phyloP scores from a whole-genome alignment of 1,140 invertebrate species.

The Octopus sinensis region DNA sequence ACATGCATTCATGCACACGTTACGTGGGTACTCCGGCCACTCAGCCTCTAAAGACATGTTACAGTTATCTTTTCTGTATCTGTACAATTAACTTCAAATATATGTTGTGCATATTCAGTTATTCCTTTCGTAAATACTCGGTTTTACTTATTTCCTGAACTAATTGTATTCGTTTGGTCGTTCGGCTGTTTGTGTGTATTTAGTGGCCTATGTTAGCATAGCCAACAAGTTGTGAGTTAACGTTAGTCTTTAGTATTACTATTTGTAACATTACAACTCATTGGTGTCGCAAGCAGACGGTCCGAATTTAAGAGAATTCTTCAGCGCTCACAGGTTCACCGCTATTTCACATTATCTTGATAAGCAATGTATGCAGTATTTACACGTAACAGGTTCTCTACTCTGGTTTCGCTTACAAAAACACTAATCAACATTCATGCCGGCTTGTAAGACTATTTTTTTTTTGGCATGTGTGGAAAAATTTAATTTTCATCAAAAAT shows the following conservation, averaged over 20 bases:
- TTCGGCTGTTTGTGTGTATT: background rate
- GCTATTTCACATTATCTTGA: background rate
- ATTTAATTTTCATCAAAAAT: no score
- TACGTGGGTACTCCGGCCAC: background rate
- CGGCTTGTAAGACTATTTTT: background rate
- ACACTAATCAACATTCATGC: background rate
- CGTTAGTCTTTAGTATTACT: background rate
- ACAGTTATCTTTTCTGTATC: background rate
- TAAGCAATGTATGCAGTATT: background rate
- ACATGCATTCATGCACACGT: background rate
- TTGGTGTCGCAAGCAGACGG: background rate
- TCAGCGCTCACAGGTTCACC: conserved; percentile 4
- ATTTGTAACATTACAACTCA: no score
- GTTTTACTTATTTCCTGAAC: background rate
- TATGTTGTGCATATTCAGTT: conserved; percentile 3
- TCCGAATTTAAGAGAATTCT: background rate
- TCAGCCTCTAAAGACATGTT: background rate
- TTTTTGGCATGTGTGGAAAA: no score
- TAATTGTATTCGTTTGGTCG: background rate
- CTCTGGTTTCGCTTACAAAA: background rate
- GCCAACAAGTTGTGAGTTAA: background rate
- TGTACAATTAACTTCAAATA: background rate
- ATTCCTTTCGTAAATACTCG: background rate
- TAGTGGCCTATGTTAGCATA: conserved; percentile 1
- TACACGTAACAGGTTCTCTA: conserved; percentile 1